Base-by-base conservation (phyloP, 2,888 invertebrate species). In the Drosophila meridionalis region DNA sequence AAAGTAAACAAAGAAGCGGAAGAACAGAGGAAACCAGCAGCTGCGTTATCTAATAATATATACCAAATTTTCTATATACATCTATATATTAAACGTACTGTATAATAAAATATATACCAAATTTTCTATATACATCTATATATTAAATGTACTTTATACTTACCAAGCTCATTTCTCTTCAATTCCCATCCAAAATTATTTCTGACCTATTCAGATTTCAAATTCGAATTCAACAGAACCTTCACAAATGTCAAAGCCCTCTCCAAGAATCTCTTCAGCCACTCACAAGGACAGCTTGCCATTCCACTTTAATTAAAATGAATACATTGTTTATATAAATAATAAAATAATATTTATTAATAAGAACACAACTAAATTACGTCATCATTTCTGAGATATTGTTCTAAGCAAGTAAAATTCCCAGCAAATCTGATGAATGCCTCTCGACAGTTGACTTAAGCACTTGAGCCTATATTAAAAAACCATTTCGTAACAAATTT, bases 401-500 rank as follows among this genome's bases (percentile, higher is more conserved):
- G 20, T 52, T 52, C 52, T 52, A 26, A 11, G 36, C 7, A 12
- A 4, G 12, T 4, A 4, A 7, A 55, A 40, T 42, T 57, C 50
- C 43, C 68, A 69, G 69, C 38, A 11, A 8, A n/a, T 3, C 28
- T 14, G 4, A n/a, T 6, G 30, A 56, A 30, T 52, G 20, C 3
- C n/a, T 11, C 20, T 8, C 9, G 9, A 9, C n/a, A 9, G 4
- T n/a, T n/a, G n/a, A 5, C 12, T 52, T 36, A n/a, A 14, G 38
- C 38, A 28, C 38, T 30, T 28, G 38, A 12, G 70, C 36, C 11
- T 42, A 38, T 48, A 82, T 78, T 79, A 82, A 67, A 80, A 72
- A 83, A 45, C 7, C 80, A 80, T 83, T 80, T 72, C 53, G 48
- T 61, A 82, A 61, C 58, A 56, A 55, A 82, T 74, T 75, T 53